Conservation (phyloP, 2,888 invertebrate species). For the Drosophila longiperda region DNA sequence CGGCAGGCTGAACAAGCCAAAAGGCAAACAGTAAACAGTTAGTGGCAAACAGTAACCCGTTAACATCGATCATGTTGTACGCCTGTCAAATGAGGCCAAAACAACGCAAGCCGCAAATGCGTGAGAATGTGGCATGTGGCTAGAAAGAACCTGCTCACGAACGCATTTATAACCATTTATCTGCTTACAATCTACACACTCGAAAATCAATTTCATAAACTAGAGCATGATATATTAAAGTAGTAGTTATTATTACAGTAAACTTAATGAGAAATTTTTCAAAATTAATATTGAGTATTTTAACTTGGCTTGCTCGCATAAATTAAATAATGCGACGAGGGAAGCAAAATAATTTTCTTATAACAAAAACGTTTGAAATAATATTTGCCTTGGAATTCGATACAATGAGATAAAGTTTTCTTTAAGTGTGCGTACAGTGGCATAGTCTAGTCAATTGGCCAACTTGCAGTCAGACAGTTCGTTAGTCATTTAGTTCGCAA, state of each 20-base stretch:
- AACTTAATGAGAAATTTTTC: not conserved
- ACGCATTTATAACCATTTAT: slow-evolving; percentile 43
- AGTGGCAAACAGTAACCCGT: slow-evolving; percentile 45
- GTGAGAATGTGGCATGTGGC: slow-evolving; percentile 70
- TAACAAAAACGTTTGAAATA: not conserved
- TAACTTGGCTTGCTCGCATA: slow-evolving; percentile 13
- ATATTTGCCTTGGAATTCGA: not conserved
- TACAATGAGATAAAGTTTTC: not conserved
- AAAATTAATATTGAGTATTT: not conserved
- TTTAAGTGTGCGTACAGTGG: slow-evolving; percentile 16
- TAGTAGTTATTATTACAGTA: not conserved
- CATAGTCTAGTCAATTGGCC: slow-evolving; percentile 39
- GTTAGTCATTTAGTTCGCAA: slow-evolving; percentile 10
- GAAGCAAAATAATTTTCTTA: not conserved
- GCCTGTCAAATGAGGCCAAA: slow-evolving; percentile 70
- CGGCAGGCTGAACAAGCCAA: slow-evolving; percentile 7
- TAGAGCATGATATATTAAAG: not conserved
- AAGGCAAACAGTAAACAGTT: slow-evolving; percentile 27
- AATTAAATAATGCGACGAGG: slow-evolving; percentile 48
- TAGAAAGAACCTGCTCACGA: slow-evolving; percentile 22
- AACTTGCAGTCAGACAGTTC: slow-evolving; percentile 19
- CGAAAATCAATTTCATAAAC: not conserved
- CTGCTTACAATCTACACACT: slow-evolving; percentile 29
- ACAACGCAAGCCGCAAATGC: slow-evolving; percentile 35
- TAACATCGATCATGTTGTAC: slow-evolving; percentile 71